Percentiles rank a stretch among this genome's conserved stretches.
Conservation (phyloP, 2,797 vertebrate genomes). For the Stomatorhinus walkeri region DNA sequence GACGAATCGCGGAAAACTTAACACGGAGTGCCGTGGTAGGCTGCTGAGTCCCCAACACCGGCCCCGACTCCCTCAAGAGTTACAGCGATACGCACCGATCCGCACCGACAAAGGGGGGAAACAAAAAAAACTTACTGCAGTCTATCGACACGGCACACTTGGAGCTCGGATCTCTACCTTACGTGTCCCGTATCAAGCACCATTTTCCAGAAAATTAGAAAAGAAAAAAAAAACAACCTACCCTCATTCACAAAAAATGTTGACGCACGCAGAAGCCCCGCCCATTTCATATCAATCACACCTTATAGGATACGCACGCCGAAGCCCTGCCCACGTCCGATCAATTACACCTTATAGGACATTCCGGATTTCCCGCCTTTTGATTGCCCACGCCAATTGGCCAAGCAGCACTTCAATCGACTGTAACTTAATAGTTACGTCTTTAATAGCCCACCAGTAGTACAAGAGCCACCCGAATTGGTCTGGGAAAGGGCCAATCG, state of each 20-base stretch:
- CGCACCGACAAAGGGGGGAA: neutral
- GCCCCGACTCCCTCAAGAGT: neutral
- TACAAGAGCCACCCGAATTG: slow-evolving; percentile 17
- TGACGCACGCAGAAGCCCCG: slow-evolving; percentile 64
- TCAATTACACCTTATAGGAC: slow-evolving; percentile 11
- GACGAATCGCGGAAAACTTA: neutral
- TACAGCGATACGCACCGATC: neutral
- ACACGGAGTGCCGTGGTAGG: neutral
- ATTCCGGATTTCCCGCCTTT: slow-evolving; percentile 20
- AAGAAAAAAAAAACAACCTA: slow-evolving; percentile 19
- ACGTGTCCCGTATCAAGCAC: neutral
- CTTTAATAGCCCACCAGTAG: slow-evolving; percentile 18
- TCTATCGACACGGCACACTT: neutral
- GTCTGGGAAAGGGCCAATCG: slow-evolving; percentile 21
- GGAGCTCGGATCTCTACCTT: neutral
- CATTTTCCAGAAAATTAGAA: neutral
- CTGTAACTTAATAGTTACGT: slow-evolving; percentile 17
- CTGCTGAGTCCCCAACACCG: neutral
- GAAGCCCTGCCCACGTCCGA: slow-evolving; percentile 58
- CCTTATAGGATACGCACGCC: slow-evolving; percentile 48
- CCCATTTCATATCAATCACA: slow-evolving; percentile 44
- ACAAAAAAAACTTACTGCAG: neutral
- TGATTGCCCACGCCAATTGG: slow-evolving; percentile 18
- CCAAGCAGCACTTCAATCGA: slow-evolving; percentile 11
- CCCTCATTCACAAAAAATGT: slow-evolving; percentile 65